Conservation (phyloP, 2,888 invertebrate genomes). For the Cerceris ruficornis region DNA sequence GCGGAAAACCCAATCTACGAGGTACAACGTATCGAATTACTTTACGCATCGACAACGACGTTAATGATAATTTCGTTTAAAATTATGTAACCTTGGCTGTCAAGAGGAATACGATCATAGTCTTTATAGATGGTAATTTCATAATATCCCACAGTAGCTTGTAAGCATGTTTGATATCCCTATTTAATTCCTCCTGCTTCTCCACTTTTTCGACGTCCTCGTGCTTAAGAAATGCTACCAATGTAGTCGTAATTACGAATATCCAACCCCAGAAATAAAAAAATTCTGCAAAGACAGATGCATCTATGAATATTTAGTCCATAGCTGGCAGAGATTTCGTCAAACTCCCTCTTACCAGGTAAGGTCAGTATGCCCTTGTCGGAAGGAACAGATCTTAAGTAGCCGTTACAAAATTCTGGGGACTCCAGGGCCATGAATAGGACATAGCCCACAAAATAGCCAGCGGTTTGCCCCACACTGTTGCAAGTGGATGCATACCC, state of each 20-base stretch:
- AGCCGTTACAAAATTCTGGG: conserved; percentile 96
- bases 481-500: conserved; percentile 99
- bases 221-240: conserved; percentile 94
- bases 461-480: conserved; percentile 98
- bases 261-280: conserved; percentile 97
- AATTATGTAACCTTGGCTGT: conserved; percentile 89
- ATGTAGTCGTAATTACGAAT: conserved; percentile 94
- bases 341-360: conserved; percentile 79
- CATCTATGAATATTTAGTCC: not conserved
- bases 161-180: conserved; percentile 89
- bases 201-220: conserved; percentile 84
- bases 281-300: conserved; percentile 86
- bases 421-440: conserved; percentile 98
- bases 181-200: conserved; percentile 79
- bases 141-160: conserved; percentile 91
- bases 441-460: conserved; percentile 98
- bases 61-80: not conserved
- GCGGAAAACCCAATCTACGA: conserved; percentile 96
- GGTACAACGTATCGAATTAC: not conserved
- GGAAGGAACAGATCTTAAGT: conserved; percentile 89
- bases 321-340: not conserved
- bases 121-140: conserved; percentile 90
- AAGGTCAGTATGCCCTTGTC: conserved; percentile 88
- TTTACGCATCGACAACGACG: no score
- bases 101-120: conserved; percentile 90